phyloP scores from a whole-genome alignment of 2,888 invertebrate genomes.

The Leucozona laternaria region DNA sequence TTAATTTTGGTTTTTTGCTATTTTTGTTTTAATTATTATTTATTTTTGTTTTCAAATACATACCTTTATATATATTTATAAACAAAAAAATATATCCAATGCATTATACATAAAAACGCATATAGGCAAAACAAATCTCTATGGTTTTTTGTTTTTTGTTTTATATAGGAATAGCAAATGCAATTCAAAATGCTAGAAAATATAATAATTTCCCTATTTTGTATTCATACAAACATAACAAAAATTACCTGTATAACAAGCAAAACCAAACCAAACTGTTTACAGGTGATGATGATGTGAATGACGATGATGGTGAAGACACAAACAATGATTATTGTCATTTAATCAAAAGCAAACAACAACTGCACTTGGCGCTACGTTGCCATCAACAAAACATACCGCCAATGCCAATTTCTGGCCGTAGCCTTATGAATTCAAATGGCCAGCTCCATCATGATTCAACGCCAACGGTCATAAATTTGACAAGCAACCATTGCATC shows the following conservation, averaged over 20 bases:
- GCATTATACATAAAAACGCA: constrained; percentile 46
- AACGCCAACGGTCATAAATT: constrained; percentile 79
- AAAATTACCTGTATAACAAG: constrained; percentile 74
- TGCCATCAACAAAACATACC: constrained; percentile 79
- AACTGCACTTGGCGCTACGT: constrained; percentile 81
- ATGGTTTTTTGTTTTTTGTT: constrained; percentile 4
- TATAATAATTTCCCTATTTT: constrained; percentile 65
- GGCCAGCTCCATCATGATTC: constrained; percentile 76
- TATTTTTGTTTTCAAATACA: constrained; percentile 29
- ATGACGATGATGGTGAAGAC: constrained; percentile 78
- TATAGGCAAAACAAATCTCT: constrained; percentile 44
- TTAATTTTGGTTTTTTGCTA: constrained; percentile 69
- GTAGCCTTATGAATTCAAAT: constrained; percentile 76
- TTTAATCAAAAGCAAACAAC: constrained; percentile 81
- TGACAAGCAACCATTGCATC: constrained; percentile 75
- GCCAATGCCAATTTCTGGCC: constrained; percentile 76
- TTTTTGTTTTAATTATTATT: constrained; percentile 48
- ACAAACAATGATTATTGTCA: constrained; percentile 79
- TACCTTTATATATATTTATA: background rate
- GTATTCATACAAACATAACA: constrained; percentile 44
- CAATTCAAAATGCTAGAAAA: constrained; percentile 61
- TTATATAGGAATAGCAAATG: constrained; percentile 59
- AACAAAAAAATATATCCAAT: constrained; percentile 39
- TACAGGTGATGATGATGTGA: constrained; percentile 81
- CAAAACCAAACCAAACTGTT: constrained; percentile 79